Conservation (phyloP, 92 coral and sea anemone species). For the Nematostella vectensis region DNA sequence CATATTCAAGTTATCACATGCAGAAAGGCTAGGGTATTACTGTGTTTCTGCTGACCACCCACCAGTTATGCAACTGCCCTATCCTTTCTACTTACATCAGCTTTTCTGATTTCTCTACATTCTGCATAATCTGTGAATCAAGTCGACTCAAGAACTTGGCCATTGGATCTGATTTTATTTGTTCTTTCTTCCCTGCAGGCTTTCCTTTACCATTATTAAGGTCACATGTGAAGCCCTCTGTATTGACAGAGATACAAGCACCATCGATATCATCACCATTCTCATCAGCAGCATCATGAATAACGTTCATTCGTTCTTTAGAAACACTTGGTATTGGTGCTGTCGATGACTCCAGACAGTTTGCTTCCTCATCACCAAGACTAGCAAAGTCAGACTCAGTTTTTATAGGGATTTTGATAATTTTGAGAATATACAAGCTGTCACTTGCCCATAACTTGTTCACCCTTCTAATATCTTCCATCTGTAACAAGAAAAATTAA, state of each 20-base stretch:
- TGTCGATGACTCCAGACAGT: slow-evolving; percentile 16
- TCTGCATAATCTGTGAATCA: slow-evolving; percentile 60
- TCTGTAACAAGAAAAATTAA: slow-evolving; percentile 5
- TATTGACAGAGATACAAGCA: slow-evolving; percentile 4
- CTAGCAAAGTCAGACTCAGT: slow-evolving; percentile 29
- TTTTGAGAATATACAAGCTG: slow-evolving; percentile 67
- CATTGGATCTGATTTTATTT: slow-evolving; percentile 19
- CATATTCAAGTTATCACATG: no score
- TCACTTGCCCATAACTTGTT: slow-evolving; percentile 96
- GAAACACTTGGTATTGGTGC: slow-evolving; percentile 5
- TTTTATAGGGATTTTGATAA: slow-evolving; percentile 74
- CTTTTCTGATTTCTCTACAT: slow-evolving; percentile 63
- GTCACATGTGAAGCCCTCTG: slow-evolving; percentile 11
- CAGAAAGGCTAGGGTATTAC: no score
- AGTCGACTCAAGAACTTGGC: slow-evolving; percentile 53
- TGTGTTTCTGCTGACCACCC: no score
- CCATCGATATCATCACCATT: slow-evolving; percentile 11
- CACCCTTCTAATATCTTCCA: slow-evolving; percentile 60
- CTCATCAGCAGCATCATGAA: not conserved
- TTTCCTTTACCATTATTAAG: not conserved
- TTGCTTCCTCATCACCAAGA: slow-evolving; percentile 24
- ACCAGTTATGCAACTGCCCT: no score
- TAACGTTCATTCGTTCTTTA: not conserved
- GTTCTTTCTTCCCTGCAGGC: no score
- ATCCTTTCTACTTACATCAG: slow-evolving; percentile 50